Percentiles rank a stretch among this genome's conserved stretches.
These are phyloP conservation scores for Parthenolecanium corni DNA, from an alignment of 2,888 invertebrate genomes.

Conservation along the genomic window DNA sequence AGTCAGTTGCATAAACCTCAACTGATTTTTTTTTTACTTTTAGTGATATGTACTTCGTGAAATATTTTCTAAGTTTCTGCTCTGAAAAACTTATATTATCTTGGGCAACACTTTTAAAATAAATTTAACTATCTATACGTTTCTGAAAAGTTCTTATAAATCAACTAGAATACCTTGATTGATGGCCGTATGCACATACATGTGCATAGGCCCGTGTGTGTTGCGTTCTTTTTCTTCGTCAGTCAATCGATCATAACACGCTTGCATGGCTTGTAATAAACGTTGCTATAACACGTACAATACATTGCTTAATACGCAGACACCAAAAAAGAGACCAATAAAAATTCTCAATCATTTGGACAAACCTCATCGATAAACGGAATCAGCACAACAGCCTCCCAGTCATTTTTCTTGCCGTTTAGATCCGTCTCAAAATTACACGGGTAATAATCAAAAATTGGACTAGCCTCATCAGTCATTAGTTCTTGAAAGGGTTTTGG, in stretches of 20 bases:
- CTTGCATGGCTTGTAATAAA: constrained; percentile 63
- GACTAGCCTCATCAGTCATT: constrained; percentile 63
- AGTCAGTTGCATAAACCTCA: too few species aligned
- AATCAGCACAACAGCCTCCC: constrained; percentile 90
- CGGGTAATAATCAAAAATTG: constrained; percentile 85
- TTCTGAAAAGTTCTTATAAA: background rate
- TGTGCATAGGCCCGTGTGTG: constrained; percentile 71
- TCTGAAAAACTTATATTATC: background rate
- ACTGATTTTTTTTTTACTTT: too few species aligned
- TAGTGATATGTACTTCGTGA: too few species aligned
- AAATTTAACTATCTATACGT: background rate
- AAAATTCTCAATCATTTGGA: too few species aligned
- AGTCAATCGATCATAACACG: constrained; percentile 53
- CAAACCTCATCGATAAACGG: constrained; percentile 78
- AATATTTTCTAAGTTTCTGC: too few species aligned
- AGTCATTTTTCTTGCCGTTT: constrained; percentile 90
- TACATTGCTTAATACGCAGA: constrained; percentile 7
- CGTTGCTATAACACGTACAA: constrained; percentile 41
- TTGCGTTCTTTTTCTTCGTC: constrained; percentile 64
- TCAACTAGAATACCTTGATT: constrained; percentile 49
- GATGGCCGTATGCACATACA: constrained; percentile 55
- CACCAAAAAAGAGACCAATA: constrained; percentile 1
- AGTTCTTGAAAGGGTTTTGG: constrained; percentile 66
- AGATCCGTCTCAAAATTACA: constrained; percentile 81
- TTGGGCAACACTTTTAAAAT: background rate